Evolutionary conservation across 2,797 vertebrate species (phyloP), one percentile per base, ranked within the genome.

Genomic region (Urocyon cinereoargenteus): DNA sequence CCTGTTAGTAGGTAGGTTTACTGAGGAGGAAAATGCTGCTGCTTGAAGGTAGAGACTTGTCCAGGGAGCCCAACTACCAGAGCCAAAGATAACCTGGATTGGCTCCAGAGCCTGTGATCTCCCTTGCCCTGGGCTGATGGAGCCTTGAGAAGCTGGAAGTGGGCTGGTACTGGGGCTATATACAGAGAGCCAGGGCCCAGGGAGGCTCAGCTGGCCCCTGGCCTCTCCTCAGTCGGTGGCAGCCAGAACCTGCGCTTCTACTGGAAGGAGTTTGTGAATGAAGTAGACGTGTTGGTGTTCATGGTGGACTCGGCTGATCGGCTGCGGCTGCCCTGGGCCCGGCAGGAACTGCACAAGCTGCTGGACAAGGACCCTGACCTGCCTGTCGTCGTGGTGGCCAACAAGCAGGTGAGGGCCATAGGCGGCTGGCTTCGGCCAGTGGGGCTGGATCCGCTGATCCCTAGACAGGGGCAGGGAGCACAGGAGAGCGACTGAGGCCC

Each of bases 241-340:
- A 99, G 99, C 8, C 99, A 99, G 98, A 99, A 99, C 96, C 98
- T 99, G 96, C 99, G 99, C 24, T 98, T 98, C 0, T 99, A 99
- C 98, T 99, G 99, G 99, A 98, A 98, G 2, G 99, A 99, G 87
- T 99, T 99, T 98, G 98, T 99, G 98, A 99, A 98, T 55, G 98
- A 98, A 97, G 99, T 99, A 55, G 99, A 99, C 0, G 94, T 99
- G 61, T 98, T 99, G 98, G 99, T 99, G 88, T 99, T 99, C 0
- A 98, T 99, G 97, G 99, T 99, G 97, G 99, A 99, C 97, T 99
- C 99, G 0, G 99, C 99, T 1, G 99, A 99, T 98, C 97, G 98
- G 73, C 97, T 89, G 0, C 99, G 99, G n/a, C 97, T 99, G 93
- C 99, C 99, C 0, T 82, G 98, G 78, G 99, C 99, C 0, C 99